Base-by-base conservation (phyloP, 1,140 invertebrate species). In the Saxidomus purpurata region DNA sequence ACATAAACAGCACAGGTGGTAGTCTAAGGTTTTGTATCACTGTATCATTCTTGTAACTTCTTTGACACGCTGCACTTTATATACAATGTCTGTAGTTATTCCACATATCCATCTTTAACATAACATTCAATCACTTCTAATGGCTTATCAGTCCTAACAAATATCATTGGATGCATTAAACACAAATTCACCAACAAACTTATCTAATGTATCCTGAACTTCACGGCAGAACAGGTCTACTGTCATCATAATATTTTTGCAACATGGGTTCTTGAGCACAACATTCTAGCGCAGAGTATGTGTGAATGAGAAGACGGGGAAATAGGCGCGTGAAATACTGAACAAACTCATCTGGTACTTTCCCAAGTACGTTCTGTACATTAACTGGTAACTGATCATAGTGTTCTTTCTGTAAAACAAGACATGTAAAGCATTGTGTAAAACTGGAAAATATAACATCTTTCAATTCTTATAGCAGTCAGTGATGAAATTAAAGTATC, bases 321-420 rank as follows among this genome's bases (percentile, higher is more conserved):
- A 99, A 99, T 89, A 98, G 97, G 6, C 96, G 96, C 0, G 98
- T 97, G 98, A 99, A 99, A 96, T 99, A 99, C n/a, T 97, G 96
- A 2, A 98, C 97, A 96, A 99, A 99, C 86, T 98, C 97, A 89
- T 98, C 97, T 0, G 99, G 99, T 91, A 99, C 97, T 49, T 97
- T 96, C 0, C 99, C 99, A 0, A 99, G 96, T 85, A 97, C 97
- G 80, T 97, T 95, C 94, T 98, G 97, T 0, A 99, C 97, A 93
- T 98, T 97, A 0, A 96, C 94, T 0, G 98, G 97, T 28, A 99
- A 96, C 96, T 99, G 99, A 91, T 98, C 97, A 94, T 99, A 99
- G 95, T 99, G 99, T 96, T 99, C 98, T 97, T 99, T 99, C 98
- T 99, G 96, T 74, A 96, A 91, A 96, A 92, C n/a, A 52, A 52